Conservation (phyloP, 2,113 vertebrate species). For the Podarcis muralis region DNA sequence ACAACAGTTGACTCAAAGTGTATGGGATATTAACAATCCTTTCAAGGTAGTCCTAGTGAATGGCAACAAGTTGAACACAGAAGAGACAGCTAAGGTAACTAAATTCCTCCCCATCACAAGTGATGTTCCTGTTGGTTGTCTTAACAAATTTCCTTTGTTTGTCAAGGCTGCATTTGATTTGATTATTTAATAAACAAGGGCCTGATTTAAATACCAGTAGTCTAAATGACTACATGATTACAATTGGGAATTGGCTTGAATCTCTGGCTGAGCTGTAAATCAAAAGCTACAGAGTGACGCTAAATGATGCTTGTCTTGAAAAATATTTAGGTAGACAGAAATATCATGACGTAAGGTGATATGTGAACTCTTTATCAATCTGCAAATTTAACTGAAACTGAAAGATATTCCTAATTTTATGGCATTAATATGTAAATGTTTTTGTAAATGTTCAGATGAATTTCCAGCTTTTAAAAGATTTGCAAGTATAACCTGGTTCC, state of each 20-base stretch:
- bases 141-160: not conserved
- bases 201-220: not conserved
- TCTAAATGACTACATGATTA: not conserved
- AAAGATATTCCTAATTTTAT: not conserved
- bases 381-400: not conserved
- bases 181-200: not conserved
- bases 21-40: constrained; percentile 87
- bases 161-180: not conserved
- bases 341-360: not conserved
- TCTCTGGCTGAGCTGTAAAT: not conserved
- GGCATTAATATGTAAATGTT: not conserved
- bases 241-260: not conserved
- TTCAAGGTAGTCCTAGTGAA: constrained; percentile 90
- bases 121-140: not conserved
- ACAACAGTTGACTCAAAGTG: constrained; percentile 66
- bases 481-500: not conserved
- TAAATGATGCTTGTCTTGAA: not conserved
- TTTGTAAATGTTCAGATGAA: not conserved
- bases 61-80: constrained; percentile 93
- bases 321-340: not conserved
- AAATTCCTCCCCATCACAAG: constrained; percentile 4
- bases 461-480: not conserved
- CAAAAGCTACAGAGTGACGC: not conserved
- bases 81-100: constrained; percentile 94
- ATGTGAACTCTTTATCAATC: not conserved